Evolutionary conservation across 2,888 invertebrate species (phyloP), one percentile per base, ranked within the genome.

Genomic region (Panorpa germanica): DNA sequence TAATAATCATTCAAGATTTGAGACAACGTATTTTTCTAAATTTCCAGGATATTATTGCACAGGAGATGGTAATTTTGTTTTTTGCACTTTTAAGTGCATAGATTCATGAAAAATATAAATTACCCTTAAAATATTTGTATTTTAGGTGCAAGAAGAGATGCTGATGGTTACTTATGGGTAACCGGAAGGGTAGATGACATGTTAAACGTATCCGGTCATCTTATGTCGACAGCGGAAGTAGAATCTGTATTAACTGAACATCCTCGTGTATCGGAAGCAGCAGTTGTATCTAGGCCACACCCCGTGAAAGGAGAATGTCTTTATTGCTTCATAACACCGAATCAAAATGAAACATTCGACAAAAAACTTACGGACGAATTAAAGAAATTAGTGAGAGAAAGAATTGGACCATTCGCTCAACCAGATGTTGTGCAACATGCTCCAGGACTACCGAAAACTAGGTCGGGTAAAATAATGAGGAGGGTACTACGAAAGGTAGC

Each of bases 401-500:
- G 81, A 44, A 96, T 96, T 42, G 96, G 96, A 2, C 82, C 95
- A 0, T 93, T 98, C 52, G 96, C 96, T 1, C 72, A 80, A 43
- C 96, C 96, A 0, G 96, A 96, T 49, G 70, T 77, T 20, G 75
- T 98, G 34, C 96, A 98, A 41, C 70, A 83, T 50, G 93, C 95
- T 1, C 86, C 91, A 1, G 82, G 77, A 1, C 59, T 98, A 37
- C 98, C 98, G 0, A 95, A 96, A 57, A 95, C 95, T 0, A 66
- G 95, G 27, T 95, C 95, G 1, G 98, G 98, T 3, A 98, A 98
- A 59, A 95, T 98, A 36, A 95, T 98, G 86, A 68, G 98, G 35
- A 67, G 98, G 38, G 80, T 98, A 34, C 59, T 98, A 36, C 67
- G 93, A 37, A 91, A 95, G 57, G 75, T 98, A 9, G 95, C 96